Conservation (phyloP, 2,888 invertebrate genomes). For the Brachypalpus laphriformis region DNA sequence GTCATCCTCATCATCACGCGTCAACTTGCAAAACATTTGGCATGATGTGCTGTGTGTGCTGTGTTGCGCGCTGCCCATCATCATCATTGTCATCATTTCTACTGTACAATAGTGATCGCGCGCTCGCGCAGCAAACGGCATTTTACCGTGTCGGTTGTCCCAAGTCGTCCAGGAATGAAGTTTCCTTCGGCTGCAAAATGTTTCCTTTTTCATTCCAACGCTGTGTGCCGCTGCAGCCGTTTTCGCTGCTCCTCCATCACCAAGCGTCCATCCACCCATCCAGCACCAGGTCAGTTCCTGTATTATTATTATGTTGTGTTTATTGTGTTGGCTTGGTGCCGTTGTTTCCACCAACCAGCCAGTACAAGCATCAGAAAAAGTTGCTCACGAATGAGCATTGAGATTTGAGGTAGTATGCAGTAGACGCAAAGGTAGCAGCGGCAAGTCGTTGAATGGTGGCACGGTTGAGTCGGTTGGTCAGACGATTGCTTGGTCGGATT, state of each 20-base stretch:
- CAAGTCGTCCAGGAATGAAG: constrained; percentile 36
- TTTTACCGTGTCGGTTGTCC: constrained; percentile 40
- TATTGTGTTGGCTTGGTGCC: constrained; percentile 68
- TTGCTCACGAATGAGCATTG: constrained; percentile 69
- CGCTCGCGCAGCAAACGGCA: constrained; percentile 41
- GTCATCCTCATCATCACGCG: constrained; percentile 55
- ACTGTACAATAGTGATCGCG: constrained; percentile 8
- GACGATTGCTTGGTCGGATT: constrained; percentile 51
- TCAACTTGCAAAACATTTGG: constrained; percentile 67
- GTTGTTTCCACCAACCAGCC: constrained; percentile 50
- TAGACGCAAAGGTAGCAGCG: constrained; percentile 51
- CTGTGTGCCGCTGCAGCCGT: constrained; percentile 15
- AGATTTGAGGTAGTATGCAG: constrained; percentile 41
- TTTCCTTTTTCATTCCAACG: constrained; percentile 33
- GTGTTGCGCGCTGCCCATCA: constrained; percentile 52
- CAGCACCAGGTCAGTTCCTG: constrained; percentile 59
- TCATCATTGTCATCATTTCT: constrained; percentile 36
- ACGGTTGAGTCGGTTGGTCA: constrained; percentile 39
- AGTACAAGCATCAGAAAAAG: constrained; percentile 51
- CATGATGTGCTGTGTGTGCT: constrained; percentile 62
- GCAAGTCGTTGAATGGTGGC: constrained; percentile 60
- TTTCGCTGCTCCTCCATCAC: constrained; percentile 12
- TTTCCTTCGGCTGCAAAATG: constrained; percentile 50
- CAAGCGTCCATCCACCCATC: constrained; percentile 7
- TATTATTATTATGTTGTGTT: constrained; percentile 65